A percentile compares a stretch with the other conserved stretches of the same genome.
These are phyloP conservation scores for Epinephelus lanceolatus DNA, from an alignment of 2,113 vertebrate genomes.

Conservation along the genomic window DNA sequence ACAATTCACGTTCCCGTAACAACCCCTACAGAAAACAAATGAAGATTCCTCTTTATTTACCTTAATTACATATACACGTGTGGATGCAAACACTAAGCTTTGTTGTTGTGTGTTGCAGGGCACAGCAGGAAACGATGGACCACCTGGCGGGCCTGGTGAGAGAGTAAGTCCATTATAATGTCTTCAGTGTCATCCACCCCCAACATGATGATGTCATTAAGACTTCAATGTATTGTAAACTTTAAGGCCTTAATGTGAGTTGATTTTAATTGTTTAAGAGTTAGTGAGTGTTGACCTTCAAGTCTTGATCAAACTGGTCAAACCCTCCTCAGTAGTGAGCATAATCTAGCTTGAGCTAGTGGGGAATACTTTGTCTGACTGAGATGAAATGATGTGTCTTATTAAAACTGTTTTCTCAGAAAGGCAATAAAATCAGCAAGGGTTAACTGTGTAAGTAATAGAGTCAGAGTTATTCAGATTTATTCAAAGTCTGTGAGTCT, in stretches of 20 bases:
- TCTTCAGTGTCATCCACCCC: background rate
- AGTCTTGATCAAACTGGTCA: background rate
- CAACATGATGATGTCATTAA: background rate
- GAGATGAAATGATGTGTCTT: no score
- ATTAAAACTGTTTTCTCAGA: background rate
- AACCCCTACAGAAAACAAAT: no score
- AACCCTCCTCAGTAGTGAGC: background rate
- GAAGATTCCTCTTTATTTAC: no score
- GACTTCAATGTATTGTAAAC: background rate
- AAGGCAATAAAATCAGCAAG: background rate
- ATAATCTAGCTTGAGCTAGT: background rate
- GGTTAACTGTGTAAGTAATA: background rate
- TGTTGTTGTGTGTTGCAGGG: slow-evolving; percentile 84
- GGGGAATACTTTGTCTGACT: background rate
- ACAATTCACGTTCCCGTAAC: no score
- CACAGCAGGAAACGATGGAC: slow-evolving; percentile 94
- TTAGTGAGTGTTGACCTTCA: background rate
- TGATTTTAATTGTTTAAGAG: background rate
- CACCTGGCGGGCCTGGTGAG: slow-evolving; percentile 95
- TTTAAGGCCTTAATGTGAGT: background rate
- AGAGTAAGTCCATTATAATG: slow-evolving; percentile 87
- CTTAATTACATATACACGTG: no score
- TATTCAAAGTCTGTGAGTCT: background rate
- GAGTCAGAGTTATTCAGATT: background rate
- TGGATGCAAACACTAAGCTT: background rate